Evolutionary conservation across 2,888 invertebrate species (phyloP).

Genomic region (Protodeltote pygarga): DNA sequence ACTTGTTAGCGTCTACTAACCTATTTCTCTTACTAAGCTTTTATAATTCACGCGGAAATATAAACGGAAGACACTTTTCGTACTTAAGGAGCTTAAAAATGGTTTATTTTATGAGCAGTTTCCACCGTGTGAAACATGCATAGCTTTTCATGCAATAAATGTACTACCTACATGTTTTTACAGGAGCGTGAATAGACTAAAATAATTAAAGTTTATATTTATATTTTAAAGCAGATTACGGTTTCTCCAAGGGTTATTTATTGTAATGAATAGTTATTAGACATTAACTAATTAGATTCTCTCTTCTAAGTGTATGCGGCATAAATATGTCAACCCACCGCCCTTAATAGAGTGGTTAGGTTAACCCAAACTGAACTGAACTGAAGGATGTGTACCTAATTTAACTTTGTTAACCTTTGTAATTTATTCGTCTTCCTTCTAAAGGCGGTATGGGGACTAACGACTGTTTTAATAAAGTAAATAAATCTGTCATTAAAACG

Average conservation of each 20-base stretch:
- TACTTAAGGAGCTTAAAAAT: conserved; percentile 12
- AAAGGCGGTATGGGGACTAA: conserved; percentile 21
- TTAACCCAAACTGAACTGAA: conserved; percentile 28
- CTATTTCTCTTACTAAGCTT: conserved; percentile 38
- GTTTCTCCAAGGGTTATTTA: too few relatives aligned
- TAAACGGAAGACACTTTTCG: conserved; percentile 22
- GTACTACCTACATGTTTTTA: too few relatives aligned
- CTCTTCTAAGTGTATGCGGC: conserved; percentile 10
- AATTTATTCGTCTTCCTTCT: conserved; percentile 42
- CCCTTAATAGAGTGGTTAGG: conserved; percentile 23
- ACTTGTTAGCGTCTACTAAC: conserved; percentile 39
- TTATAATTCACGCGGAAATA: conserved; percentile 23
- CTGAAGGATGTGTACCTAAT: conserved; percentile 30
- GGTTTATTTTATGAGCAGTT: not conserved
- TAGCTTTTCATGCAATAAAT: too few relatives aligned
- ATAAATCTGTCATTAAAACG: conserved; percentile 37
- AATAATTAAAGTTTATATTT: too few relatives aligned
- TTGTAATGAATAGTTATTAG: too few relatives aligned
- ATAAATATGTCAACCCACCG: conserved; percentile 23
- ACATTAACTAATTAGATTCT: too few relatives aligned
- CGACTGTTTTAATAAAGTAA: conserved; percentile 28
- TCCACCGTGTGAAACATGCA: too few relatives aligned
- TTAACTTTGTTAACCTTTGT: conserved; percentile 36
- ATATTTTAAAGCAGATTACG: too few relatives aligned
- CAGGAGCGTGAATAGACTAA: too few relatives aligned